Percentiles rank a stretch among this genome's conserved stretches.
Evolutionary conservation across 2,888 invertebrate genomes (phyloP).

Genomic region (Scrobipalpa costella): DNA sequence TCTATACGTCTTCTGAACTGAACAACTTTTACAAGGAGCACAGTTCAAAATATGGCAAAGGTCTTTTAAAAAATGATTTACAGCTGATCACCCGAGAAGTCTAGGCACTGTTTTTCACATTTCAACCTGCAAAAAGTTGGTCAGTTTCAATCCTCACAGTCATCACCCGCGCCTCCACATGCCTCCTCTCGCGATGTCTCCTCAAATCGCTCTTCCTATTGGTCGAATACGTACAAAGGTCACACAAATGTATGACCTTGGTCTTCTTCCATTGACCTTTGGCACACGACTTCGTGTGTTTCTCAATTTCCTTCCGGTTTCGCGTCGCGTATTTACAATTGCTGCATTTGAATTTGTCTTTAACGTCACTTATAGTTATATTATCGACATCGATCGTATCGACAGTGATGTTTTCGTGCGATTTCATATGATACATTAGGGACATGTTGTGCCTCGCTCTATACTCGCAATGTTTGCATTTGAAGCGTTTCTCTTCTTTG

Average conservation of each 20-base stretch:
- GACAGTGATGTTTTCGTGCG: conserved; percentile 39
- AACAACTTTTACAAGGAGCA: not conserved
- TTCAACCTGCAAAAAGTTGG: not conserved
- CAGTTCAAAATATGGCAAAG: not conserved
- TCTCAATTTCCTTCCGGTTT: conserved; percentile 30
- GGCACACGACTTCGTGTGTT: conserved; percentile 17
- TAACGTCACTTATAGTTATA: not conserved
- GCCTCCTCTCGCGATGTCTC: conserved; percentile 40
- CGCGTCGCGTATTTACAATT: conserved; percentile 37
- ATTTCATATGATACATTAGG: conserved; percentile 59
- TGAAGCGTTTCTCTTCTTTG: conserved; percentile 49
- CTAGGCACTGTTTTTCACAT: no score
- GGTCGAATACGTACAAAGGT: conserved; percentile 46
- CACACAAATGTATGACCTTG: conserved; percentile 46
- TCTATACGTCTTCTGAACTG: no score
- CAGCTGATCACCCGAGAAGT: no score
- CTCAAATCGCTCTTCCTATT: conserved; percentile 47
- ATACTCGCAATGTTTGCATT: conserved; percentile 60
- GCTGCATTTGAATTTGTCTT: conserved; percentile 35
- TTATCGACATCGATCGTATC: not conserved
- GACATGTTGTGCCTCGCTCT: conserved; percentile 63
- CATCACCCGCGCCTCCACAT: no score
- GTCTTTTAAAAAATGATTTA: no score
- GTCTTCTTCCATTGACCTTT: not conserved
- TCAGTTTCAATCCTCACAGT: no score